Percentiles rank a stretch among this genome's conserved stretches.
phyloP scores from a whole-genome alignment of 2,113 vertebrate genomes.

The Atherinomorus stipes region DNA sequence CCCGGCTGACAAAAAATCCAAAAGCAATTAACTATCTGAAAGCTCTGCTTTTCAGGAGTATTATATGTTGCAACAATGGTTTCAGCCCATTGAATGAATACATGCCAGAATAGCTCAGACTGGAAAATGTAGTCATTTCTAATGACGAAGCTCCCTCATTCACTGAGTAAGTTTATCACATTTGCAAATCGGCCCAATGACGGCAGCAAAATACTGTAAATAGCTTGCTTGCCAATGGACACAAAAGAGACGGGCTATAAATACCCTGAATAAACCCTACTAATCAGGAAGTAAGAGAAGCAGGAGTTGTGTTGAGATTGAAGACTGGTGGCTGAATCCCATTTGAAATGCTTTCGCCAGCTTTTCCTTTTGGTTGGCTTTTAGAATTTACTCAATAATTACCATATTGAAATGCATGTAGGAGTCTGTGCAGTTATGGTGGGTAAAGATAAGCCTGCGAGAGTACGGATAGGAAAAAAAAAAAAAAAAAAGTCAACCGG shows the following conservation, averaged over 20 bases:
- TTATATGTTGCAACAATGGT: constrained; percentile 40
- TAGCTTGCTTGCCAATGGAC: constrained; percentile 50
- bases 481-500: constrained; percentile 44
- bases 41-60: constrained; percentile 51
- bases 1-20: constrained; percentile 2
- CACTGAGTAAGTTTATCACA: constrained; percentile 43
- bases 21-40: constrained; percentile 45
- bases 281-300: constrained; percentile 56
- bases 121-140: constrained; percentile 30
- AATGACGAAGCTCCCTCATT: constrained; percentile 34
- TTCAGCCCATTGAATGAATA: neutral
- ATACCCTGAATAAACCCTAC: constrained; percentile 73
- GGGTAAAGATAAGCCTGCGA: constrained; percentile 71
- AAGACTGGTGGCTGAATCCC: constrained; percentile 65
- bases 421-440: constrained; percentile 71
- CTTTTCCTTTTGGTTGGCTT: constrained; percentile 67
- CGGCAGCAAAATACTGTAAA: constrained; percentile 66
- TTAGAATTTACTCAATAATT: constrained; percentile 76
- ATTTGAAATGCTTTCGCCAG: constrained; percentile 68
- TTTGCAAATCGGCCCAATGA: constrained; percentile 57
- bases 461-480: constrained; percentile 16
- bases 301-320: constrained; percentile 54
- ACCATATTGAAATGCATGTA: constrained; percentile 76
- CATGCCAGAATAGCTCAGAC: neutral
- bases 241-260: constrained; percentile 65